Evolutionary conservation across 92 coral and sea anemone species (phyloP).

Genomic region (Zoanthus solanderi): DNA sequence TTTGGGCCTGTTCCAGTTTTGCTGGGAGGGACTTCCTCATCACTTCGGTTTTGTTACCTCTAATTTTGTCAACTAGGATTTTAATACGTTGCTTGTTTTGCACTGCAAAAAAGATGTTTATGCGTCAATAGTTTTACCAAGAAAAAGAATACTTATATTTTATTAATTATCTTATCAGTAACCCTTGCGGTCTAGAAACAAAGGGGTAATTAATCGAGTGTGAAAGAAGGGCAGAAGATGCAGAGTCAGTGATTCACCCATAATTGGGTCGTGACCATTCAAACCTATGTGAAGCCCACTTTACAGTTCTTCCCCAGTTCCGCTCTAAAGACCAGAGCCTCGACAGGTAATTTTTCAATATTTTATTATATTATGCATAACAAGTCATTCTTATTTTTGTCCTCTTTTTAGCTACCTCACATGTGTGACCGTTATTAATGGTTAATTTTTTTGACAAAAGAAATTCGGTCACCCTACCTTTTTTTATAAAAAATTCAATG

Average conservation of each 20-base stretch:
- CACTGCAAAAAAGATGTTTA: conserved; percentile 6
- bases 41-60: conserved; percentile 5
- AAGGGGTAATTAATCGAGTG: conserved; percentile 50
- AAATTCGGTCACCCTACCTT: background rate
- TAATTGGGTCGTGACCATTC: conserved; percentile 57
- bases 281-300: conserved; percentile 54
- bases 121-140: background rate
- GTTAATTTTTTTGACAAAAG: background rate
- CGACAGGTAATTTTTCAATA: conserved; percentile 41
- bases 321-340: conserved; percentile 56
- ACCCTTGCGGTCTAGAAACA: too few relatives aligned
- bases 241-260: conserved; percentile 41
- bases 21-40: background rate
- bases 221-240: conserved; percentile 51
- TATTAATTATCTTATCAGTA: too few relatives aligned
- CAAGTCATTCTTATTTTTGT: background rate
- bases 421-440: background rate
- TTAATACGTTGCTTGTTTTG: conserved; percentile 19
- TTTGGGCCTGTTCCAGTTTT: conserved; percentile 19
- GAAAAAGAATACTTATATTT: too few relatives aligned
- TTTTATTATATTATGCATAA: background rate
- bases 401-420: background rate
- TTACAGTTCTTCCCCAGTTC: conserved; percentile 38
- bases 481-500: background rate
- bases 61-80: conserved; percentile 17